Evolutionary conservation across 2,888 invertebrate genomes (phyloP).

Genomic region (Ophion ventricosus): DNA sequence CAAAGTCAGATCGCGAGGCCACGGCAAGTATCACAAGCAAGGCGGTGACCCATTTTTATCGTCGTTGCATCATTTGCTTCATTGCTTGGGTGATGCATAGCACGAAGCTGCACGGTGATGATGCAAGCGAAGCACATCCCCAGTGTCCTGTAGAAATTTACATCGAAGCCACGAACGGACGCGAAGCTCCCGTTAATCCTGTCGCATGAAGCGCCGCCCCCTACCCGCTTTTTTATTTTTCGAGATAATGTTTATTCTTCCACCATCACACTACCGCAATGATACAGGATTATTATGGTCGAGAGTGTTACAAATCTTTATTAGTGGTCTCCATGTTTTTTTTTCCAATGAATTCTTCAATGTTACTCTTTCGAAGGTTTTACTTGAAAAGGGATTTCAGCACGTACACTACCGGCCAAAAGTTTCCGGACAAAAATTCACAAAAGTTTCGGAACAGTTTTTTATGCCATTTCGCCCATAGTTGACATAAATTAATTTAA

Average conservation of each 20-base stretch:
- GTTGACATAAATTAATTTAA: too few species aligned
- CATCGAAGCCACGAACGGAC: slow-evolving; percentile 8
- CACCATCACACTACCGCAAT: neutral
- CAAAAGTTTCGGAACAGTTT: too few species aligned
- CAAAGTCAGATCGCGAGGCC: slow-evolving; percentile 4
- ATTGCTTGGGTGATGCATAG: slow-evolving; percentile 38
- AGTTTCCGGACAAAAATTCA: too few species aligned
- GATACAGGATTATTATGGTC: neutral
- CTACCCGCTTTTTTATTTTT: slow-evolving; percentile 17
- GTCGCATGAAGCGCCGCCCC: neutral
- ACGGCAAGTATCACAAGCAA: slow-evolving; percentile 13
- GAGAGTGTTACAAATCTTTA: neutral
- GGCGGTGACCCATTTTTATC: slow-evolving; percentile 51
- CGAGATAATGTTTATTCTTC: neutral
- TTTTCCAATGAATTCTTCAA: too few species aligned
- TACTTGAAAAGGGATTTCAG: too few species aligned
- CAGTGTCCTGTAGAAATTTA: slow-evolving; percentile 9
- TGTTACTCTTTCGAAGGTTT: too few species aligned
- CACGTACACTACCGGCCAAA: too few species aligned
- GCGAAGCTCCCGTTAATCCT: slow-evolving; percentile 6
- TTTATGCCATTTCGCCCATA: too few species aligned
- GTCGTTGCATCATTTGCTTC: slow-evolving; percentile 48
- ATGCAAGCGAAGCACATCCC: slow-evolving; percentile 10
- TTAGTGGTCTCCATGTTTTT: too few species aligned
- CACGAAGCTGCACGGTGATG: slow-evolving; percentile 4